Evolutionary conservation across 2,113 vertebrate genomes (phyloP).

Genomic region (Laticauda colubrina): DNA sequence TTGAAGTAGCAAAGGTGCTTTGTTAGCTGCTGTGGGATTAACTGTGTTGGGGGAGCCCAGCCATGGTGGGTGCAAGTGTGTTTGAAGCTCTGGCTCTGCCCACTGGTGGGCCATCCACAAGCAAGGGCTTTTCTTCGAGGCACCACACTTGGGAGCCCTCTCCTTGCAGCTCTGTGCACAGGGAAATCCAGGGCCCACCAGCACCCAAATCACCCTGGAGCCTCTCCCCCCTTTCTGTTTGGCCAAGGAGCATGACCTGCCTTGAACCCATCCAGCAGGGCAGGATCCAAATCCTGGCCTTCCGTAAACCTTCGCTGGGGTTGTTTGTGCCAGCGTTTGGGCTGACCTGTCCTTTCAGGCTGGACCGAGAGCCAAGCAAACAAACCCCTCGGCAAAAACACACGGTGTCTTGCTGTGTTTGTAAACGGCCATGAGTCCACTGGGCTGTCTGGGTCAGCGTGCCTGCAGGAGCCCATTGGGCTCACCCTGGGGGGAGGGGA

Average conservation of each 20-base stretch:
- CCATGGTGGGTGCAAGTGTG: neutral
- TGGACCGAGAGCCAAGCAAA: neutral
- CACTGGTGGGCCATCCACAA: neutral
- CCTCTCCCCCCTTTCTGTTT: neutral
- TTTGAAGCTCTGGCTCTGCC: neutral
- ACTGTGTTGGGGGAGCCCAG: neutral
- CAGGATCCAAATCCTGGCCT: neutral
- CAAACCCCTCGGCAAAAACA: neutral
- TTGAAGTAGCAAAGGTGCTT: neutral
- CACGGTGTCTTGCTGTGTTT: neutral
- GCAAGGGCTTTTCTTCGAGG: neutral
- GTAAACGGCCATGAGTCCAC: neutral
- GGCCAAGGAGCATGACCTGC: neutral
- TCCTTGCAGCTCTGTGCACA: neutral
- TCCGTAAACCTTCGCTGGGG: neutral
- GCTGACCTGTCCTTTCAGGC: neutral
- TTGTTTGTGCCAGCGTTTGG: neutral
- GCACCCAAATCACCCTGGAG: neutral
- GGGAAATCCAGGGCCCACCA: neutral
- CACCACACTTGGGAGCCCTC: neutral
- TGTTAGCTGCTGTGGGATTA: neutral
- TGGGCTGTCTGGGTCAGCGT: neutral
- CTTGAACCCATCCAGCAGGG: neutral
- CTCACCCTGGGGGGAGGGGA: neutral
- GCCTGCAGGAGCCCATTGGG: neutral